Evolutionary conservation across 2,888 invertebrate species (phyloP).

Genomic region (Suillia variegata): DNA sequence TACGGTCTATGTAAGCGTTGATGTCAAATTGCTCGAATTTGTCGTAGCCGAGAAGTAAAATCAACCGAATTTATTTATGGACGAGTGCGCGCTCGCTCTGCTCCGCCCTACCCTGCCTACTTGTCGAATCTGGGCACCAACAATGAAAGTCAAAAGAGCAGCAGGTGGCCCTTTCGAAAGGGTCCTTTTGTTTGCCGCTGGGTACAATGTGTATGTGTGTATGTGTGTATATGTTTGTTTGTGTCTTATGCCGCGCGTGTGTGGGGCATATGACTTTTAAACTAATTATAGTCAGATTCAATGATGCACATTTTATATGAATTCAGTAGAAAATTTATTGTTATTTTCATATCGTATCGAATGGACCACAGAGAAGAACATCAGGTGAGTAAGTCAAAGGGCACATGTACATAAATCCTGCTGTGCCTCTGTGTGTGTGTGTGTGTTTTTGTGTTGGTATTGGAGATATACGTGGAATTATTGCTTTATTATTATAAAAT

Average conservation of each 20-base stretch:
- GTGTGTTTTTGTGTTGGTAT: no score
- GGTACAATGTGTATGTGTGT: no score
- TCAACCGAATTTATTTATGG: conserved; percentile 1
- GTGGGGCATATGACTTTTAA: neutral
- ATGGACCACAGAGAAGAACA: neutral
- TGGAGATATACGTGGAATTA: no score
- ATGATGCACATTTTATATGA: neutral
- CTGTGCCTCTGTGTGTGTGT: no score
- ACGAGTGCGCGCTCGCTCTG: neutral
- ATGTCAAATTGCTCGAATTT: conserved; percentile 1
- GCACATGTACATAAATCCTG: no score
- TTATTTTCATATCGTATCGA: neutral
- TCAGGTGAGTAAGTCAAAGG: neutral
- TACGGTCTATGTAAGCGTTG: neutral
- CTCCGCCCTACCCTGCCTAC: no score
- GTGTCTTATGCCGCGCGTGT: no score
- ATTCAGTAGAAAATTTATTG: neutral
- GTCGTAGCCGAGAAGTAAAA: no score
- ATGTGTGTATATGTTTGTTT: neutral
- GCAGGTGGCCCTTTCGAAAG: conserved; percentile 11
- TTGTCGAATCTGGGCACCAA: no score
- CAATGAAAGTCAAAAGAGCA: conserved; percentile 3
- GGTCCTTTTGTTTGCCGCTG: neutral
- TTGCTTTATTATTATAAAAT: no score
- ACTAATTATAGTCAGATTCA: conserved; percentile 3